Percentiles rank a stretch among this genome's conserved stretches.
Conservation (phyloP, 1,140 invertebrate species). For the Drosophila santomea region DNA sequence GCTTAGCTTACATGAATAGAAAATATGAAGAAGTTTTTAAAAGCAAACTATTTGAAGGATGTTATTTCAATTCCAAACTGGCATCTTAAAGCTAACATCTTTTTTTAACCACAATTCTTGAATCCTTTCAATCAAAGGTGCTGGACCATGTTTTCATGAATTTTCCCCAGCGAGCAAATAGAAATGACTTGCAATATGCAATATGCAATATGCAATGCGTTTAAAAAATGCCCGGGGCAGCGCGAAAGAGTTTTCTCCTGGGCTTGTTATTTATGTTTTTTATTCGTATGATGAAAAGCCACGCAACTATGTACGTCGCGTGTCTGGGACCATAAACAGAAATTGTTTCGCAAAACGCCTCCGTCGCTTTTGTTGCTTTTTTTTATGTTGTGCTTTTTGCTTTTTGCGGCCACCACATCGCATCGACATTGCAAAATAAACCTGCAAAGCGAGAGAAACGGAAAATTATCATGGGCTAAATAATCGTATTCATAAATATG, state of each 20-base stretch:
- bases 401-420: slow-evolving; percentile 41
- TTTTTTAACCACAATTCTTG: not conserved
- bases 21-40: too few species aligned
- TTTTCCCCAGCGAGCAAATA: not conserved
- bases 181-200: slow-evolving; percentile 4
- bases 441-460: slow-evolving; percentile 38
- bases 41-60: too few species aligned
- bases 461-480: slow-evolving; percentile 74
- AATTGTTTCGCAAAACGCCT: slow-evolving; percentile 80
- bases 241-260: slow-evolving; percentile 42
- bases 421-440: slow-evolving; percentile 59
- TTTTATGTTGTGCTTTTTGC: too few species aligned
- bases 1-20: too few species aligned
- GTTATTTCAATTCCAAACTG: too few species aligned
- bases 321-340: slow-evolving; percentile 76
- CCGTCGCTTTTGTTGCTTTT: slow-evolving; percentile 56
- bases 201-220: slow-evolving; percentile 27
- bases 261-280: slow-evolving; percentile 38
- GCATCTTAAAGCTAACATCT: too few species aligned
- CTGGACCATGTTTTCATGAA: slow-evolving; percentile 32
- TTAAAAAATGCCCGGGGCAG: slow-evolving; percentile 24
- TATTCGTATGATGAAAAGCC: slow-evolving; percentile 50
- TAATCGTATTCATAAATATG: slow-evolving; percentile 81
- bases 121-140: slow-evolving; percentile 12
- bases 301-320: slow-evolving; percentile 57